Evolutionary conservation across 1,140 invertebrate species (phyloP), one percentile per base, ranked within the genome.

Genomic region (Hyphantria cunea): DNA sequence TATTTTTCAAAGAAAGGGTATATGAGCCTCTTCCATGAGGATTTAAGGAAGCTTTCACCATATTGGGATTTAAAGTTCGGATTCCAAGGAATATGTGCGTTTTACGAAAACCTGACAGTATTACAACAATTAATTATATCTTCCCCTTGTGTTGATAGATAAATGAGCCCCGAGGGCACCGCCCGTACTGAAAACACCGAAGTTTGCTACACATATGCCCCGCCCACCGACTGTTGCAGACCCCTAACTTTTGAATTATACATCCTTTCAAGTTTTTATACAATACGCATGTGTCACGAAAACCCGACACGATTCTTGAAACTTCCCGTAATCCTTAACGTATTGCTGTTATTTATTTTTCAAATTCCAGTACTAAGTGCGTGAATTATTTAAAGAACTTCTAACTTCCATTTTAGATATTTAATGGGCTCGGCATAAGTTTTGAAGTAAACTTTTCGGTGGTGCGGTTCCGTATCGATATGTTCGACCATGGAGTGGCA

Each of bases 91-190:
- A 60, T 33, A 15, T 47, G 41, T 50, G 49, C 60, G 55, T 69
- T 54, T 56, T 62, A 69, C 54, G 17, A 64, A 50, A 66, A 33
- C 4, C 54, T 70, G 71, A 74, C 73, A 72, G 70, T 54, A 66
- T 80, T 76, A 80, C 82, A 80, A 77, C 74, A 80, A 84, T 86
- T 84, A 84, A 84, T 84, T 80, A 86, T 81, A 70, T 71, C 70
- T 75, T 74, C 70, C 69, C 53, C 73, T 74, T 59, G 61, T 56
- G 64, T 50, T 68, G 70, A 68, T 63, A 74, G 79, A 84, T 75
- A 80, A 84, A 86, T 80, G 79, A 80, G 72, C 41, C 79, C 53
- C 74, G 32, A 33, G 76, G 72, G 81, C 65, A 73, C 71, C 70
- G 69, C 78, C 71, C 64, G 64, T 56, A 64, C 73, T 76, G 72